Evolutionary conservation across 2,888 invertebrate genomes (phyloP).

Genomic region (Nomada flava): DNA sequence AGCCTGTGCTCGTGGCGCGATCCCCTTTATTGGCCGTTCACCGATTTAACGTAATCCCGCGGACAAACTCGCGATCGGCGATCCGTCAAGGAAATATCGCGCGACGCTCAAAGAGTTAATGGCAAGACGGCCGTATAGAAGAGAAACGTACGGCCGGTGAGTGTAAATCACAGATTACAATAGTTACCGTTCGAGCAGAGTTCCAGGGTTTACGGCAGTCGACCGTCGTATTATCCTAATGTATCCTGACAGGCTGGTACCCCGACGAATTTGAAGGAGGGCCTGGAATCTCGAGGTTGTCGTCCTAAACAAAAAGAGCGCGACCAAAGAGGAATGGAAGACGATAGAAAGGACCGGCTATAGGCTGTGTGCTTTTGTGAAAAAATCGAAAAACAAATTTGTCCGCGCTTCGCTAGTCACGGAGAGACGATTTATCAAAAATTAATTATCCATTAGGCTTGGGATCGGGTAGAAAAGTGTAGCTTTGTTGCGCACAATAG

Average conservation of each 20-base stretch:
- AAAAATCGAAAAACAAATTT: constrained; percentile 80
- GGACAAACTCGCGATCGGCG: not conserved
- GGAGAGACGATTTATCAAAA: constrained; percentile 82
- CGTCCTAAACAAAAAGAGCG: constrained; percentile 34
- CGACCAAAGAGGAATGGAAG: not conserved
- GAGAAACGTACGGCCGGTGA: constrained; percentile 23
- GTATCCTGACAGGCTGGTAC: constrained; percentile 68
- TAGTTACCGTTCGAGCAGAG: constrained; percentile 68
- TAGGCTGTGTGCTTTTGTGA: constrained; percentile 70
- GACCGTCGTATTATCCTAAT: constrained; percentile 73
- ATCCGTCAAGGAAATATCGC: constrained; percentile 15
- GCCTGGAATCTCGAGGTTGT: constrained; percentile 59
- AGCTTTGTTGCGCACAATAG: constrained; percentile 81
- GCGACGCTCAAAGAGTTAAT: constrained; percentile 5
- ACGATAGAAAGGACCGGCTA: constrained; percentile 30
- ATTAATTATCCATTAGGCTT: constrained; percentile 83
- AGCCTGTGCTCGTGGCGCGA: not conserved
- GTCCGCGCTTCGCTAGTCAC: constrained; percentile 79
- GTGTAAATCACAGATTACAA: constrained; percentile 68
- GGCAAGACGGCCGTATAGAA: not conserved
- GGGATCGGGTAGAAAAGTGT: constrained; percentile 81
- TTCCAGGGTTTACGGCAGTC: constrained; percentile 68
- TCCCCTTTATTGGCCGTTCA: not conserved
- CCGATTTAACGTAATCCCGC: not conserved
- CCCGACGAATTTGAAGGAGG: constrained; percentile 65